These are phyloP conservation scores for Saguinus midas DNA, from an alignment of 2,113 vertebrate genomes.

Conservation along the genomic window DNA sequence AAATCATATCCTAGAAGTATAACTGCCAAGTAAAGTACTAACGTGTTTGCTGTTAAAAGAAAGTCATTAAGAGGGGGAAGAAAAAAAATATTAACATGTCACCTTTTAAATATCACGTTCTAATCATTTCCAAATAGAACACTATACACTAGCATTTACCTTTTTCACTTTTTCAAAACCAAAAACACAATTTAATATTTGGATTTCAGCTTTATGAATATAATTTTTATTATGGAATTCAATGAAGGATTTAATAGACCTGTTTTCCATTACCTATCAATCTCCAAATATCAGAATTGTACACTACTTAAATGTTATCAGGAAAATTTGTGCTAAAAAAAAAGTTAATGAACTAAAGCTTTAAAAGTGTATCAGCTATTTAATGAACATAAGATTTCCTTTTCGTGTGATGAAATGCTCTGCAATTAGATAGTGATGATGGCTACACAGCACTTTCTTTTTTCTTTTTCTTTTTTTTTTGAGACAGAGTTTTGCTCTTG, in stretches of 20 bases:
- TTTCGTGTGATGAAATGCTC: too few relatives aligned
- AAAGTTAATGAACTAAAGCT: slow-evolving; percentile 16
- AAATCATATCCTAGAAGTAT: not conserved
- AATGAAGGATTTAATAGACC: not conserved
- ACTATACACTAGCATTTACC: not conserved
- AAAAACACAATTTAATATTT: not conserved
- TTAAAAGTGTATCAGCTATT: not conserved
- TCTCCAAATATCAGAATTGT: not conserved
- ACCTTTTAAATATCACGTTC: not conserved
- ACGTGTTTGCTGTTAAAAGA: not conserved
- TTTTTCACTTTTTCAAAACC: not conserved
- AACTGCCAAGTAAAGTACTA: not conserved
- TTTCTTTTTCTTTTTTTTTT: too few relatives aligned
- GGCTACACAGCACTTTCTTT: too few relatives aligned
- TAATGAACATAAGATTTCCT: not conserved
- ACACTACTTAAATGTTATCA: not conserved
- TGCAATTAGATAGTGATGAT: too few relatives aligned
- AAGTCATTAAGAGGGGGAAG: too few relatives aligned
- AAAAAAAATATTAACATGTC: not conserved
- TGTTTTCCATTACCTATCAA: not conserved
- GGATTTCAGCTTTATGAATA: not conserved
- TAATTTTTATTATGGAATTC: not conserved
- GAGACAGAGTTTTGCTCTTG: too few relatives aligned
- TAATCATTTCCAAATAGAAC: slow-evolving; percentile 14
- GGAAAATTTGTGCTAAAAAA: too few relatives aligned